Percentiles rank a stretch among this genome's conserved stretches.
phyloP scores from a whole-genome alignment of 2,113 vertebrate genomes.

The Calidris pugnax region DNA sequence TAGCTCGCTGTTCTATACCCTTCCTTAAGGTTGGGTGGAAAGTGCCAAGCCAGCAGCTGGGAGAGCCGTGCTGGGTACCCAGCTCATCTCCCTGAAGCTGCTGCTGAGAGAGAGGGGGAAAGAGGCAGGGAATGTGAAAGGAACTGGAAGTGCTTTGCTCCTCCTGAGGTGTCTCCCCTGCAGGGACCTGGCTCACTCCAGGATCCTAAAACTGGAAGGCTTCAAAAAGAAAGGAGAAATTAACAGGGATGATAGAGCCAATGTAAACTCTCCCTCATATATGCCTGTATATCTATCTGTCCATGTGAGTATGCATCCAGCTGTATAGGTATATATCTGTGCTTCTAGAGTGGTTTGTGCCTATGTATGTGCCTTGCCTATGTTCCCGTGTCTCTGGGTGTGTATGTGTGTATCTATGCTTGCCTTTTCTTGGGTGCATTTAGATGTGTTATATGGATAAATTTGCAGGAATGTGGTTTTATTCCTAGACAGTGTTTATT shows the following conservation, averaged over 20 bases:
- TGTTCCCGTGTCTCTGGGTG: neutral
- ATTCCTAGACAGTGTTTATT: neutral
- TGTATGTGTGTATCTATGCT: neutral
- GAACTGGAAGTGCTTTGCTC: neutral
- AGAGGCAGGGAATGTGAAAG: neutral
- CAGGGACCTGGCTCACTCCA: neutral
- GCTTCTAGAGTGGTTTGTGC: neutral
- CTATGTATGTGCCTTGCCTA: neutral
- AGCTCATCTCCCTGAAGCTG: neutral
- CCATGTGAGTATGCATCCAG: conserved; percentile 20
- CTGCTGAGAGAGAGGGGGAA: neutral
- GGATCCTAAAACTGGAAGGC: neutral
- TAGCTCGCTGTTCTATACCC: neutral
- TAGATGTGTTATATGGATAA: neutral
- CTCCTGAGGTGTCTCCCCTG: neutral
- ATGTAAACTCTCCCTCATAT: neutral
- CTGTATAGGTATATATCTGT: neutral
- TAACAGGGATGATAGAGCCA: neutral
- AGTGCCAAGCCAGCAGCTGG: conserved; percentile 8
- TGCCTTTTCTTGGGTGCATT: neutral
- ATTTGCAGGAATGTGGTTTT: neutral
- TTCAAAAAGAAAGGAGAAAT: neutral
- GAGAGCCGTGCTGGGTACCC: neutral
- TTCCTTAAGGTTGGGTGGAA: neutral
- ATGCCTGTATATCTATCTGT: neutral